These are phyloP conservation scores for Siphonodentalium dalli DNA, from an alignment of 2,888 invertebrate species.

Conservation along the genomic window DNA sequence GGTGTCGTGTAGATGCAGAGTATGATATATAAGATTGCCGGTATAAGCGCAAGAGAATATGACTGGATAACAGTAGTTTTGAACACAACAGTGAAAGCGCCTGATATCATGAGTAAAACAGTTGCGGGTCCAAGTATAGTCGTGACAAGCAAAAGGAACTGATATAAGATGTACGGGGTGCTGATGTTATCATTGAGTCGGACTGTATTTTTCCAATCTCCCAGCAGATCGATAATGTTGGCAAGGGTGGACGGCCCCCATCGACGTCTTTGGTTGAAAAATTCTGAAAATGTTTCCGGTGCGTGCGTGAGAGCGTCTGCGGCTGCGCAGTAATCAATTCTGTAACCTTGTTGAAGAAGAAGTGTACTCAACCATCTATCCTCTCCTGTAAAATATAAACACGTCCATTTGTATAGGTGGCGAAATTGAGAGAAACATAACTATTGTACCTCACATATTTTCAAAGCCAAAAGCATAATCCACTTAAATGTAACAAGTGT, in stretches of 20 bases:
- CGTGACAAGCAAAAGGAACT: constrained; percentile 46
- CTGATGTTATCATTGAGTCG: constrained; percentile 55
- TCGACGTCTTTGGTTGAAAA: constrained; percentile 96
- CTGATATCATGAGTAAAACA: constrained; percentile 86
- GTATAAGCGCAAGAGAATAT: constrained; percentile 91
- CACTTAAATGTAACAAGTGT: too few relatives aligned
- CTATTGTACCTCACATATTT: too few relatives aligned
- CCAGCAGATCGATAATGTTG: constrained; percentile 90
- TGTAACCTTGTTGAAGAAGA: constrained; percentile 94
- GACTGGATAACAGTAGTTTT: constrained; percentile 96
- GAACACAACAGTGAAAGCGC: constrained; percentile 97
- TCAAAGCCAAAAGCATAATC: too few relatives aligned
- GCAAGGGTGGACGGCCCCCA: constrained; percentile 99
- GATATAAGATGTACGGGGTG: constrained; percentile 51
- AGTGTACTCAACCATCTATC: constrained; percentile 99
- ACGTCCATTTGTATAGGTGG: too few relatives aligned
- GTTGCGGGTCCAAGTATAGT: constrained; percentile 53
- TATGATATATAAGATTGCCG: constrained; percentile 89
- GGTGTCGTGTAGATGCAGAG: constrained; percentile 92
- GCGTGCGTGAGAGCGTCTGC: constrained; percentile 98
- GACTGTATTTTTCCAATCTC: constrained; percentile 51
- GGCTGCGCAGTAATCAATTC: constrained; percentile 98
- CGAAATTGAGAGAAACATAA: too few relatives aligned
- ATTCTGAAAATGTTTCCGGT: constrained; percentile 76
- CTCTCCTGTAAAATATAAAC: constrained; percentile 72